Conservation (phyloP, 2,113 vertebrate species). For the Xiphias gladius region DNA sequence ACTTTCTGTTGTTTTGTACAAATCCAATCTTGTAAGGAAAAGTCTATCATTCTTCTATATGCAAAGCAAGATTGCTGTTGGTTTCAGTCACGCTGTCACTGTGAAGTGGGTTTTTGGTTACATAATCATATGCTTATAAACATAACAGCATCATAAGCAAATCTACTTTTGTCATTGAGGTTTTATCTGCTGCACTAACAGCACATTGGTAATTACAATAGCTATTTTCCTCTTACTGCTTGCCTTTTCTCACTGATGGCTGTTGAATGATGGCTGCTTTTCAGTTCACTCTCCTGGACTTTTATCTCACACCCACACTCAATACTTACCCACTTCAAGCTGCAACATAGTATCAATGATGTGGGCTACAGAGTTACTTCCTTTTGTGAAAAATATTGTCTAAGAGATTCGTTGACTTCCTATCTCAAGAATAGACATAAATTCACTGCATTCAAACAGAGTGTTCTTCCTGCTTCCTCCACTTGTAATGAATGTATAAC, state of each 20-base stretch:
- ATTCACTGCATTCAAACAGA: neutral
- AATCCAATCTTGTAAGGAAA: neutral
- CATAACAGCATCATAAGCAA: neutral
- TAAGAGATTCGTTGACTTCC: conserved; percentile 16
- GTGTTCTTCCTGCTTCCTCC: conserved; percentile 24
- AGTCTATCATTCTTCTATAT: neutral
- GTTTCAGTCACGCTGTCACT: neutral
- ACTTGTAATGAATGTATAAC: neutral
- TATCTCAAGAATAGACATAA: neutral
- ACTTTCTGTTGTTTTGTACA: neutral
- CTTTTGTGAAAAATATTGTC: conserved; percentile 43
- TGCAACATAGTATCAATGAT: neutral
- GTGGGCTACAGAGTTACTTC: conserved; percentile 47
- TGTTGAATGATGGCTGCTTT: neutral
- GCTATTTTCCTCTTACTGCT: conserved; percentile 42
- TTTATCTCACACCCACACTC: neutral
- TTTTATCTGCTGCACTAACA: neutral
- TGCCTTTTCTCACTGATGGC: conserved; percentile 23
- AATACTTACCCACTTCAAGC: neutral
- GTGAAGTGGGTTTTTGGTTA: neutral
- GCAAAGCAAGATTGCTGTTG: neutral
- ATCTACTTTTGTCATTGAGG: neutral
- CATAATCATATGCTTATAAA: neutral
- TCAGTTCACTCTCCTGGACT: neutral
- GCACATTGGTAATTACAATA: conserved; percentile 15